phyloP scores from a whole-genome alignment of 1,140 invertebrate genomes.

The Chrysopa pallens region DNA sequence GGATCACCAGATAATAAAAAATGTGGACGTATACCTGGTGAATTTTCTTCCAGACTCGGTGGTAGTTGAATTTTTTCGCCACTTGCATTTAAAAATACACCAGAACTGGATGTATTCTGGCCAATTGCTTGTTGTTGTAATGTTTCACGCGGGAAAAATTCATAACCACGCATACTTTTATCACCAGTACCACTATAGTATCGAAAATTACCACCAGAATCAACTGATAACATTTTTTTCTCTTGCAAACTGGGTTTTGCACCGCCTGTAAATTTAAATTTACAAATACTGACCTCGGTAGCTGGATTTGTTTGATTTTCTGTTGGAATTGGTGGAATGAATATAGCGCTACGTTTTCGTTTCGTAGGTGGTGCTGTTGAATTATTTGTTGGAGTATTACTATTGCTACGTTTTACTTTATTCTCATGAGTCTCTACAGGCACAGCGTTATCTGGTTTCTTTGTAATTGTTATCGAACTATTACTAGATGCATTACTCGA shows the following conservation, averaged over 20 bases:
- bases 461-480: conserved; percentile 16
- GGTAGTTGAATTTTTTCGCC: conserved; percentile 27
- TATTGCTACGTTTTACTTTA: conserved; percentile 16
- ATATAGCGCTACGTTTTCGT: conserved; percentile 59
- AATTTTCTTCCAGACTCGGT: conserved; percentile 11
- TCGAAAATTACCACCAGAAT: conserved; percentile 63
- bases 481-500: conserved; percentile 11
- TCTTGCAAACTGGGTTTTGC: conserved; percentile 72
- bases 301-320: conserved; percentile 53
- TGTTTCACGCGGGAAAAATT: conserved; percentile 52
- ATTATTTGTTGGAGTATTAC: conserved; percentile 9
- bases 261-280: conserved; percentile 82
- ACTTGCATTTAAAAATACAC: conserved; percentile 28
- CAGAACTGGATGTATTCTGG: conserved; percentile 24
- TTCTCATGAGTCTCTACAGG: conserved; percentile 17
- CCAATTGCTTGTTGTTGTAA: conserved; percentile 33
- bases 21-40: conserved; percentile 6
- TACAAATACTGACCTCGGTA: conserved; percentile 65
- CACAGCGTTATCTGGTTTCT: conserved; percentile 9
- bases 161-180: conserved; percentile 56
- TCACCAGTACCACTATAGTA: conserved; percentile 61
- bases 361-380: conserved; percentile 32
- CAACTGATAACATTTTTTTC: conserved; percentile 77
- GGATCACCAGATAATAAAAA: conserved; percentile 23
- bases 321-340: conserved; percentile 56